phyloP scores from a whole-genome alignment of 2,888 invertebrate species.

The Ichneumon xanthorius region DNA sequence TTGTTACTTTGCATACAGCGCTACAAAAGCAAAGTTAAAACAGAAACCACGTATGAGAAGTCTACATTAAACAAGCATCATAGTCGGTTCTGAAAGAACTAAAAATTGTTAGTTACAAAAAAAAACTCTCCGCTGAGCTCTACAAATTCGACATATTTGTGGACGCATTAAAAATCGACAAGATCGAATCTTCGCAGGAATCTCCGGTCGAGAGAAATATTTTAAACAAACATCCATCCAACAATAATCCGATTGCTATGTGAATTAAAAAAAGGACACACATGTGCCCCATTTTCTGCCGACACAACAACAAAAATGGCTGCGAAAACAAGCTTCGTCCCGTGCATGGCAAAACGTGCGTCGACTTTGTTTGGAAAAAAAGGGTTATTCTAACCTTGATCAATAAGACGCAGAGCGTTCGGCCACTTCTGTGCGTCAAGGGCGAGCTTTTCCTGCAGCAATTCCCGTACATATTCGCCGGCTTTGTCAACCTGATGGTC shows the following conservation, averaged over 20 bases:
- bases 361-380: background rate
- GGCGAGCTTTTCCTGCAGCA: conserved; percentile 90
- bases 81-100: too few relatives aligned
- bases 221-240: background rate
- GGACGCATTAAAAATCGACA: background rate
- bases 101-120: background rate
- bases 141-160: background rate
- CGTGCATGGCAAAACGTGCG: background rate
- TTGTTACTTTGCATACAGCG: too few relatives aligned
- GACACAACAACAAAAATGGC: background rate
- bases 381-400: conserved; percentile 88
- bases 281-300: background rate
- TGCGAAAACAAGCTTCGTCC: background rate
- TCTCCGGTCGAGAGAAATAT: background rate
- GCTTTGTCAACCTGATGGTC: conserved; percentile 89
- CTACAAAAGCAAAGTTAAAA: too few relatives aligned
- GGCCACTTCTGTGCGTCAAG: conserved; percentile 88
- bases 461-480: conserved; percentile 91
- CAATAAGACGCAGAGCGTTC: conserved; percentile 89
- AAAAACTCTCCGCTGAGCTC: background rate
- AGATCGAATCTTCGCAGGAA: background rate
- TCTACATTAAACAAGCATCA: too few relatives aligned
- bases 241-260: background rate
- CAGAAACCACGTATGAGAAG: too few relatives aligned
- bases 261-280: background rate